These are phyloP conservation scores for Otis tarda DNA, from an alignment of 2,113 vertebrate genomes.

Conservation along the genomic window DNA sequence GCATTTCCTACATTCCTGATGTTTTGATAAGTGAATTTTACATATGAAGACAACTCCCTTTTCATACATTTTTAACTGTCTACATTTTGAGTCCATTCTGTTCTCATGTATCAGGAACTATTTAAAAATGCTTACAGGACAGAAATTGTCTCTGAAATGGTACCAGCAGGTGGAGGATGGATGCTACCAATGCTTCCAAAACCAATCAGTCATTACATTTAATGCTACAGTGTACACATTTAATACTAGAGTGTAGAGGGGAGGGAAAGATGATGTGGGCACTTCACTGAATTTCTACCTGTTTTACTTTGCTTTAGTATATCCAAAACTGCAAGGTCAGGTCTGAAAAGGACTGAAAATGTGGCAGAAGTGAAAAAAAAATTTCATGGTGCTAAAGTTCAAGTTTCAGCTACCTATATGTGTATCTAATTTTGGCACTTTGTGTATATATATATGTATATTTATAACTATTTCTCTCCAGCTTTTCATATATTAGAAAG, in stretches of 20 bases:
- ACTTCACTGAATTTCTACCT: background rate
- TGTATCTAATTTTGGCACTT: background rate
- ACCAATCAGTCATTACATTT: background rate
- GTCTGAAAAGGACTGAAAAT: background rate
- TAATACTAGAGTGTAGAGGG: background rate
- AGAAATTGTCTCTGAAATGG: background rate
- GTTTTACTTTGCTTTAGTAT: background rate
- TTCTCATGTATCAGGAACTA: background rate
- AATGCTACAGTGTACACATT: background rate
- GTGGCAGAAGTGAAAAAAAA: background rate
- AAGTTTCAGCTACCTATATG: background rate
- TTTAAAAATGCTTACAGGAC: background rate
- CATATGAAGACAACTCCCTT: background rate
- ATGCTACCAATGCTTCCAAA: background rate
- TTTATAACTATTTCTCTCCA: background rate
- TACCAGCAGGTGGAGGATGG: background rate
- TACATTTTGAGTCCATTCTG: background rate
- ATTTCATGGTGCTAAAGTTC: background rate
- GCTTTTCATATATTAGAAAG: constrained; percentile 28
- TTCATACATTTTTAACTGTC: background rate
- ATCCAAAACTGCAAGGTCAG: background rate
- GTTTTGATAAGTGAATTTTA: background rate
- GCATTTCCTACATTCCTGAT: background rate
- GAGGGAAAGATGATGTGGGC: background rate
- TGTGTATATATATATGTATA: background rate